Evolutionary conservation across 2,113 vertebrate species (phyloP).

Genomic region (Uria lomvia): DNA sequence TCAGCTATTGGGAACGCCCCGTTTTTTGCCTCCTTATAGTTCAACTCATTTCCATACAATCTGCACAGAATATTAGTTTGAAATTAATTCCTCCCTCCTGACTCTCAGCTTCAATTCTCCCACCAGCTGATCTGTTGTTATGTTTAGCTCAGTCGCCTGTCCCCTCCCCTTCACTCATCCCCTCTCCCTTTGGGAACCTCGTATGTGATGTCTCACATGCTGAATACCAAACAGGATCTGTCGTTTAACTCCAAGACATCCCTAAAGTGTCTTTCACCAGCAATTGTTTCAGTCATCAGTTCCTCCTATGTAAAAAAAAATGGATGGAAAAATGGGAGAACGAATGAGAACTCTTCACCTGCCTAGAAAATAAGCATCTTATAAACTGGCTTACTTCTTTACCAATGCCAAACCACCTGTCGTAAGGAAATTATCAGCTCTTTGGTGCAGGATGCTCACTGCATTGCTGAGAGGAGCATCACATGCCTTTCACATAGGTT

Average conservation of each 20-base stretch:
- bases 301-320: neutral
- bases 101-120: neutral
- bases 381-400: neutral
- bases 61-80: neutral
- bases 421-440: neutral
- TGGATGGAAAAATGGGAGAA: neutral
- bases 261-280: neutral
- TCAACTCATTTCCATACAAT: neutral
- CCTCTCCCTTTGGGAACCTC: neutral
- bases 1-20: neutral
- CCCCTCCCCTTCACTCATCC: neutral
- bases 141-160: neutral
- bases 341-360: neutral
- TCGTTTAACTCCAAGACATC: neutral
- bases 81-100: neutral
- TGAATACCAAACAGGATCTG: neutral
- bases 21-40: neutral
- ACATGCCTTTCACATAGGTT: neutral
- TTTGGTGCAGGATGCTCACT: neutral
- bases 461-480: neutral
- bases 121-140: neutral
- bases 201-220: neutral
- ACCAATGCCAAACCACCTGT: neutral
- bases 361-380: neutral
- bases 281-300: neutral